Evolutionary conservation across 1,140 invertebrate species (phyloP).

Genomic region (Phocides pigmalion): DNA sequence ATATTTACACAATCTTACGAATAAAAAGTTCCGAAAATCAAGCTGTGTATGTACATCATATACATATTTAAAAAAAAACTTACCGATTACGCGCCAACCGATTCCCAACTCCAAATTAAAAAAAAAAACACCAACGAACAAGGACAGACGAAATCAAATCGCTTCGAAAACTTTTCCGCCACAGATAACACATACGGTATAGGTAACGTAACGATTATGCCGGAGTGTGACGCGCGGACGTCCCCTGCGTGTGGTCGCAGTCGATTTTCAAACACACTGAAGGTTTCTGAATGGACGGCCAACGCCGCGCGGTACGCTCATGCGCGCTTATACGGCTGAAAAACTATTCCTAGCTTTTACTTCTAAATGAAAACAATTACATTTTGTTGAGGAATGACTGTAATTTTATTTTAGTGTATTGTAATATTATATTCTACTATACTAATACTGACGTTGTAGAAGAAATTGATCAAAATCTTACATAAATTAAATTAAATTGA

Average conservation of each 20-base stretch:
- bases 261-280: slow-evolving; percentile 65
- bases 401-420: neutral
- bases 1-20: no score
- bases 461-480: no score
- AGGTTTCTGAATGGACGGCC: slow-evolving; percentile 58
- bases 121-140: neutral
- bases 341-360: neutral
- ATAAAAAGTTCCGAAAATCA: no score
- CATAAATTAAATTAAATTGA: no score
- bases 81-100: slow-evolving; percentile 1
- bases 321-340: slow-evolving; percentile 48
- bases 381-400: no score
- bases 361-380: neutral
- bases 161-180: slow-evolving; percentile 1
- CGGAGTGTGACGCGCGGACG: slow-evolving; percentile 54
- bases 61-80: slow-evolving; percentile 1
- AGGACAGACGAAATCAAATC: slow-evolving; percentile 1
- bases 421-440: no score
- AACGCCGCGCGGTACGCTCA: slow-evolving; percentile 52
- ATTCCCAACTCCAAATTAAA: slow-evolving; percentile 6
- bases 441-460: no score
- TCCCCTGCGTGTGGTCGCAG: slow-evolving; percentile 54
- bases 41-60: no score
- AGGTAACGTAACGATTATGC: slow-evolving; percentile 47
- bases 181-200: slow-evolving; percentile 24